These are phyloP conservation scores for Leucophenga varia DNA, from an alignment of 1,140 invertebrate species.

Conservation along the genomic window DNA sequence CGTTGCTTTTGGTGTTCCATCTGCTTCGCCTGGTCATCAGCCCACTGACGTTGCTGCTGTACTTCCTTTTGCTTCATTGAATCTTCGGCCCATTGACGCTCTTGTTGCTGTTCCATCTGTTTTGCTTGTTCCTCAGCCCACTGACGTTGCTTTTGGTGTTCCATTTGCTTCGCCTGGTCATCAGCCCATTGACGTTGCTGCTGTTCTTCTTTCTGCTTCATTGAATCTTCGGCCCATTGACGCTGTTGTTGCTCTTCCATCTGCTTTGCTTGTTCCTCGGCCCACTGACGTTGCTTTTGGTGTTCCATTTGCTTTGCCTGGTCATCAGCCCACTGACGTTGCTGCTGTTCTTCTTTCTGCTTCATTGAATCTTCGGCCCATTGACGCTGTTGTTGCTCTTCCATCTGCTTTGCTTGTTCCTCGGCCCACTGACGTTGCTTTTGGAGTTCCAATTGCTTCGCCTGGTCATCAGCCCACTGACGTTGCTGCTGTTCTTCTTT, in stretches of 20 bases:
- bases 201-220: background rate
- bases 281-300: slow-evolving; percentile 8
- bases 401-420: background rate
- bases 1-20: background rate
- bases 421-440: slow-evolving; percentile 4
- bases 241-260: slow-evolving; percentile 11
- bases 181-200: background rate
- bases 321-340: background rate
- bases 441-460: no score
- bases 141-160: no score
- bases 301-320: background rate
- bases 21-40: background rate
- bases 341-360: background rate
- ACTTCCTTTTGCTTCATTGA: background rate
- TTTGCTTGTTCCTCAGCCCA: no score
- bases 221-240: background rate
- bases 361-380: background rate
- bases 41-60: background rate
- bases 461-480: background rate
- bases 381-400: slow-evolving; percentile 3
- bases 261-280: slow-evolving; percentile 6
- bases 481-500: background rate
- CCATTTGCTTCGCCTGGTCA: background rate
- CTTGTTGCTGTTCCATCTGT: background rate
- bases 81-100: background rate